These are phyloP conservation scores for Sesamia nonagrioides DNA, from an alignment of 1,140 invertebrate genomes.

Conservation along the genomic window DNA sequence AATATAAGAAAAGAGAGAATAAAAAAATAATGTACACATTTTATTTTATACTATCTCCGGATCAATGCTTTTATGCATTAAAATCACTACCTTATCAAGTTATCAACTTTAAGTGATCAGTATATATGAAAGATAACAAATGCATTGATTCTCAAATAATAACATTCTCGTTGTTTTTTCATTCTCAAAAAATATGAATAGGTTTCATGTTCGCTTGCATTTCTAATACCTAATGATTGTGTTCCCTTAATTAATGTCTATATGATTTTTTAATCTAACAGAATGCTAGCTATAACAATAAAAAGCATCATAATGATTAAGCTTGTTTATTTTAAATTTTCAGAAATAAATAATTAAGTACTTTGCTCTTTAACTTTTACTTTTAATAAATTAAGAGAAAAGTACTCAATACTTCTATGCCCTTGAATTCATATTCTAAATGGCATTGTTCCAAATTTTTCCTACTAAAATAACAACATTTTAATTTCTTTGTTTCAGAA, in stretches of 20 bases:
- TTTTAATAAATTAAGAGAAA: not conserved
- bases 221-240: not conserved
- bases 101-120: constrained; percentile 15
- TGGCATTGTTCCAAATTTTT: constrained; percentile 44
- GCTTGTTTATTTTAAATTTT: no score
- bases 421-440: not conserved
- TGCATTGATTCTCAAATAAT: constrained; percentile 17
- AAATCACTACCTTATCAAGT: constrained; percentile 4
- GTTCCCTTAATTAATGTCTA: no score
- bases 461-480: not conserved
- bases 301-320: no score
- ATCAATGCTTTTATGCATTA: not conserved
- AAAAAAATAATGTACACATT: constrained; percentile 15
- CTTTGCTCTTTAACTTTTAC: not conserved
- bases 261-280: no score
- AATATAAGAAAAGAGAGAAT: not conserved
- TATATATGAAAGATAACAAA: constrained; percentile 12
- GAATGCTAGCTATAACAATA: no score
- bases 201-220: not conserved
- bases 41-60: constrained; percentile 18
- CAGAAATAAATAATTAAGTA: not conserved
- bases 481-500: constrained; percentile 49
- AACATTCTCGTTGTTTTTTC: not conserved
- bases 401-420: not conserved
- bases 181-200: not conserved